Base-by-base conservation (phyloP, 2,113 vertebrate genomes). In the Argyrosomus japonicus region DNA sequence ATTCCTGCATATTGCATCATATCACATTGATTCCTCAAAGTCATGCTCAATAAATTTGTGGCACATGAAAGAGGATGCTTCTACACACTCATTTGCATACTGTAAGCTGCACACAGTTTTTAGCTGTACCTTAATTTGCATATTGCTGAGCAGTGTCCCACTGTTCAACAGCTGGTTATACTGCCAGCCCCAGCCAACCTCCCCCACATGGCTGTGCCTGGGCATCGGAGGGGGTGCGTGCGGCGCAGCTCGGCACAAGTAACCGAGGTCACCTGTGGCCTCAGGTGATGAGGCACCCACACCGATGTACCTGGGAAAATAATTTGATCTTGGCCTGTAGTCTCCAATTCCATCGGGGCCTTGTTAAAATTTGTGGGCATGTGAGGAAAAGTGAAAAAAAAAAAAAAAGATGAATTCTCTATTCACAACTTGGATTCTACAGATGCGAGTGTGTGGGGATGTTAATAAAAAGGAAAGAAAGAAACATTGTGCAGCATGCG, bases 321-420 rank as follows among this genome's bases (percentile, higher is more conserved):
- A 93, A 73, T 86, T 68, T 13, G 87, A 72, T 89, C 89, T 96
- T 4, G 94, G 72, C 64, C 93, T 90, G 82, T 96, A 94, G 86
- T 97, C 92, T 48, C 85, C 78, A 11, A 89, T 68, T 43, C 93
- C 95, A 89, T 95, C 95, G 47, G 96, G 95, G 48, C 96, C 96
- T 97, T 50, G 17, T 82, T 32, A 68, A 54, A 81, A 68, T 19
- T 10, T 57, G 25, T 14, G 57, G n/a, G 21, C 1, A 23, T 51
- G 50, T 29, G 23, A 76, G 47, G 48, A 76, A 69, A 74, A 36
- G 6, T 21, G 6, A 19, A 53, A 23, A 14, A 60, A 21, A 36
- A 2, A 56, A 21, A 68, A 5, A 0, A 51, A 53, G 0, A 15
- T 27, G 17, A 68, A 65, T 7, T 10, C 6, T 43, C 19, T 2